Base-by-base conservation (phyloP, 30 jellyfish, hydroid and myxozoan species). In the Turritopsis dohrnii region DNA sequence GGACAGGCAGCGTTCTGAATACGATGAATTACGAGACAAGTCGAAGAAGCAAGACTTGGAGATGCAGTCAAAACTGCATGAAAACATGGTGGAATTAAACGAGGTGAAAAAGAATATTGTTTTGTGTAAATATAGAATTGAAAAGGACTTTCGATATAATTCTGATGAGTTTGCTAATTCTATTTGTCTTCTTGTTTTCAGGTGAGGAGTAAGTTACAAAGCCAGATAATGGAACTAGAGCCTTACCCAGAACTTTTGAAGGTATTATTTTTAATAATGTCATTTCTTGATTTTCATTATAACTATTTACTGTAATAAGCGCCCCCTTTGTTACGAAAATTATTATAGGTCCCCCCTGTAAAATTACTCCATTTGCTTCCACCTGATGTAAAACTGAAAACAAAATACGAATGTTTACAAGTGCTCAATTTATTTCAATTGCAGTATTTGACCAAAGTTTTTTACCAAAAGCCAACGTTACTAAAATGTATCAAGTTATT, bases 231-330 rank as follows among this genome's bases (percentile, higher is more conserved):
- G 24, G 97, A 90, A 79, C 75, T 90, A 77, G 97, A 83, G 72
- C 71, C 97, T 17, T 90, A 90, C 76, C 97, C 97, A 1, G 95
- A 86, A 16, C 89, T 85, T 19, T 77, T 90, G 65, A 90, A 90
- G 95, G 97, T 90, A 86, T 17, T 41, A 41, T 41, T 41, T 41
- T 3, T 41, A 41, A 13, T 13, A 41, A 41, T 3, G n/a, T n/a
- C n/a, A n/a, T n/a, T n/a, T n/a, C n/a, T n/a, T n/a, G n/a, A n/a
- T n/a, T n/a, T n/a, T n/a, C n/a, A n/a, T n/a, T n/a, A n/a, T n/a
- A n/a, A n/a, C n/a, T n/a, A n/a, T n/a, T n/a, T n/a, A n/a, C n/a
- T n/a, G n/a, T n/a, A n/a, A n/a, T n/a, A n/a, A n/a, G n/a, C n/a
- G n/a, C n/a, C n/a, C n/a, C n/a, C n/a, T n/a, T n/a, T n/a, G n/a